Base-by-base conservation (phyloP, 1,140 invertebrate species). In the Globodera rostochiensis region DNA sequence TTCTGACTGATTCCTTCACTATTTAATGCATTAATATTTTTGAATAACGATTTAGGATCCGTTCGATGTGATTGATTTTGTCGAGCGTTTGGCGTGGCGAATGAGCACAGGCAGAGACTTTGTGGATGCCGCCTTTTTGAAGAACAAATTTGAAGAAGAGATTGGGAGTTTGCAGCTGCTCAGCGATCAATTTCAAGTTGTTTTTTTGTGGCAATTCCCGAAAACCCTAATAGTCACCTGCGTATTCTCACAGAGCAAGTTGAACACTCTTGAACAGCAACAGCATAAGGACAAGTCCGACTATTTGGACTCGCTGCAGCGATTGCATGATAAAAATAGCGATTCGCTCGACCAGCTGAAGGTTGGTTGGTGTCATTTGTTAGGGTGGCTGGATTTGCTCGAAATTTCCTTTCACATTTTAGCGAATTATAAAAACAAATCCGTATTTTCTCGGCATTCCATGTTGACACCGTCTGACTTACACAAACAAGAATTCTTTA, bases 61-160 rank as follows among this genome's bases (percentile, higher is more conserved):
- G 1, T 98, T 98, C 91, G 95, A 98, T 92, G 93, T 95, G 45
- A 94, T 96, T 90, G 96, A 98, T 88, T 98, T 98, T 93, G 96
- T 99, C 1, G 97, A 98, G 91, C 92, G 96, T 80, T 91, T 99
- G 84, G 96, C 96, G 80, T 96, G 96, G 94, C 93, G 95, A 88
- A 95, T 95, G 60, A 94, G 95, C 85, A 94, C 95, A 87, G 93
- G 93, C 25, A 79, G 70, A 15, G 77, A 84, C 9, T 79, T 78
- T 13, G 77, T 85, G 25, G 87, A 90, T 77, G 87, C 86, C 6
- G 82, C 83, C 6, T 81, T 79, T 73, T 77, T 89, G 45, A 88
- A 88, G 71, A 84, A 80, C 25, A 87, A 87, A 81, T 89, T 89
- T 78, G 88, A 89, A 77, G 88, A 90, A 60, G 88, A 89, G 78